Percentiles rank a stretch among this genome's conserved stretches.
Conservation (phyloP, 2,888 invertebrate genomes). For the Operophtera brumata region DNA sequence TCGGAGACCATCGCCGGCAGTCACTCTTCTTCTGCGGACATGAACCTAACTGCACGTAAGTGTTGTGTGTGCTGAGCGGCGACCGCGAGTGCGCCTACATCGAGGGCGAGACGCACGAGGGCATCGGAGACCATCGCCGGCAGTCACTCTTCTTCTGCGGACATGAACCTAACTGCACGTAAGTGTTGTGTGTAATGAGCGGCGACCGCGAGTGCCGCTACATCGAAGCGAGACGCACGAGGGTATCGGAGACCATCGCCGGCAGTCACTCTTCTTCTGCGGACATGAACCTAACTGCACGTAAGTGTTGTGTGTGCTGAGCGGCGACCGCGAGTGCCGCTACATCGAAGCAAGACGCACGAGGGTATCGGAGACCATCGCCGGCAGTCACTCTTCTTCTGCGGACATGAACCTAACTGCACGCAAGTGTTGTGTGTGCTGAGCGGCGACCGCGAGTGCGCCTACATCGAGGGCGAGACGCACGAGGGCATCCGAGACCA, state of each 20-base stretch:
- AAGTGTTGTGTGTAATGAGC: conserved; percentile 86
- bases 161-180: conserved; percentile 92
- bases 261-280: conserved; percentile 94
- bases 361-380: conserved; percentile 95
- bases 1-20: conserved; percentile 92
- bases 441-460: conserved; percentile 90
- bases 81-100: conserved; percentile 91
- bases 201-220: conserved; percentile 92
- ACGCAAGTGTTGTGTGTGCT: conserved; percentile 91
- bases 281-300: conserved; percentile 93
- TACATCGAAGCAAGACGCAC: conserved; percentile 91
- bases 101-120: conserved; percentile 91
- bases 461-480: conserved; percentile 90
- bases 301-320: conserved; percentile 87
- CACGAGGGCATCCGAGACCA: conserved; percentile 95
- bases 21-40: conserved; percentile 96
- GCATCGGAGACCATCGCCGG: conserved; percentile 92
- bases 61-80: conserved; percentile 87
- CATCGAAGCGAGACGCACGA: conserved; percentile 90
- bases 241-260: conserved; percentile 92
- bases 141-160: conserved; percentile 96
- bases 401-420: conserved; percentile 93
- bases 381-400: conserved; percentile 93
- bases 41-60: conserved; percentile 91
- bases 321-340: conserved; percentile 90